Percentiles rank a stretch among this genome's conserved stretches.
Conservation (phyloP, 2,888 invertebrate species). For the Dolomedes plantarius region DNA sequence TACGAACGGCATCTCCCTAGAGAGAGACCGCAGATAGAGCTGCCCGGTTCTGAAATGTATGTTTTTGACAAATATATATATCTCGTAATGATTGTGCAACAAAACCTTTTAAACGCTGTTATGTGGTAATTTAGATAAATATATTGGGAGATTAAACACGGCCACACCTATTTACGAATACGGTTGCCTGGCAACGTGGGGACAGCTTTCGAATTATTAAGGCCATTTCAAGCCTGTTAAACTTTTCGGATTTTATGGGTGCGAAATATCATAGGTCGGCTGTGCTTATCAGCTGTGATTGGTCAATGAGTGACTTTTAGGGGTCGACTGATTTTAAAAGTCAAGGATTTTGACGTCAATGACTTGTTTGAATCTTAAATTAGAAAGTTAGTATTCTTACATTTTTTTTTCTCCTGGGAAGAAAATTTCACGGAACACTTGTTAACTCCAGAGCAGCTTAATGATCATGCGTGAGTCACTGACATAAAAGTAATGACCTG, state of each 20-base stretch:
- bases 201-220: not conserved
- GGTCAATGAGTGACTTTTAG: not conserved
- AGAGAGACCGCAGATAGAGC: too few species aligned
- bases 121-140: not conserved
- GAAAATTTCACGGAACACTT: too few species aligned
- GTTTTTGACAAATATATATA: not conserved
- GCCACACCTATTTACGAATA: conserved; percentile 47
- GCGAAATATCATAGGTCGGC: not conserved
- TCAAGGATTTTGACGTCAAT: not conserved
- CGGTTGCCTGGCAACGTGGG: conserved; percentile 35
- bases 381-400: not conserved
- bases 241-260: not conserved
- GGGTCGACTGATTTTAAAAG: not conserved
- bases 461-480: too few species aligned
- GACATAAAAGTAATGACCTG: too few species aligned
- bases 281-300: not conserved
- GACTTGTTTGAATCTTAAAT: not conserved
- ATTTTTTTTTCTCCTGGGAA: too few species aligned
- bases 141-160: conserved; percentile 12
- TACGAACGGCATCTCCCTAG: too few species aligned
- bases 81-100: not conserved
- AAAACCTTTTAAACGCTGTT: not conserved
- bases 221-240: not conserved
- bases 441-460: too few species aligned
- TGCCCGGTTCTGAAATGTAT: too few species aligned